Percentiles rank a stretch among this genome's conserved stretches.
Conservation (phyloP, 2,888 invertebrate genomes). For the Hanleya hanleyi region DNA sequence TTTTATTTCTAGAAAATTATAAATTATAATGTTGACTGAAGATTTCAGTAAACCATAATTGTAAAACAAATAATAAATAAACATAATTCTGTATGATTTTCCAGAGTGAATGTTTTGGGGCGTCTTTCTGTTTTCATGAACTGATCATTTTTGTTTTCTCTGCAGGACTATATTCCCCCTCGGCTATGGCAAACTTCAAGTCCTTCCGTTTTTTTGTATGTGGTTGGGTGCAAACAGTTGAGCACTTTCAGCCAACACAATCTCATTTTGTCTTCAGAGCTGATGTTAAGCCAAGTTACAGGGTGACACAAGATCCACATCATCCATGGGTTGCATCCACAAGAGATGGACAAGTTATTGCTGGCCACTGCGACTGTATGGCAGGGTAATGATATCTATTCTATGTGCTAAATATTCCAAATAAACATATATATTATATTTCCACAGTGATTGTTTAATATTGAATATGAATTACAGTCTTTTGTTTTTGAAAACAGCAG, state of each 20-base stretch:
- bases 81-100: too few species aligned
- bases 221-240: slow-evolving; percentile 16
- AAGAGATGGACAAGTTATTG: slow-evolving; percentile 22
- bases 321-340: slow-evolving; percentile 28
- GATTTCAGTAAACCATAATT: too few species aligned
- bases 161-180: slow-evolving; percentile 3
- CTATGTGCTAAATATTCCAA: too few species aligned
- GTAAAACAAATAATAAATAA: too few species aligned
- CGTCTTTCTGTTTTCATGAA: not conserved
- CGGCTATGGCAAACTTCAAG: slow-evolving; percentile 12
- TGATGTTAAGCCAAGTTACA: slow-evolving; percentile 18
- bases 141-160: slow-evolving; percentile 2
- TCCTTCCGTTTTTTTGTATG: not conserved
- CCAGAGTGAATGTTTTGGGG: not conserved
- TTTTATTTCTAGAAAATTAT: not conserved
- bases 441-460: not conserved
- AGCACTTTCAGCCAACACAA: not conserved
- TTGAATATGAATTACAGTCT: not conserved
- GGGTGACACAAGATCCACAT: slow-evolving; percentile 25
- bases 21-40: too few species aligned
- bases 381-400: not conserved
- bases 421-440: too few species aligned
- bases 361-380: not conserved
- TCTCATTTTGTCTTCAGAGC: not conserved
- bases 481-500: not conserved